phyloP scores from a whole-genome alignment of 1,140 invertebrate species.

The Trichogramma pretiosum region DNA sequence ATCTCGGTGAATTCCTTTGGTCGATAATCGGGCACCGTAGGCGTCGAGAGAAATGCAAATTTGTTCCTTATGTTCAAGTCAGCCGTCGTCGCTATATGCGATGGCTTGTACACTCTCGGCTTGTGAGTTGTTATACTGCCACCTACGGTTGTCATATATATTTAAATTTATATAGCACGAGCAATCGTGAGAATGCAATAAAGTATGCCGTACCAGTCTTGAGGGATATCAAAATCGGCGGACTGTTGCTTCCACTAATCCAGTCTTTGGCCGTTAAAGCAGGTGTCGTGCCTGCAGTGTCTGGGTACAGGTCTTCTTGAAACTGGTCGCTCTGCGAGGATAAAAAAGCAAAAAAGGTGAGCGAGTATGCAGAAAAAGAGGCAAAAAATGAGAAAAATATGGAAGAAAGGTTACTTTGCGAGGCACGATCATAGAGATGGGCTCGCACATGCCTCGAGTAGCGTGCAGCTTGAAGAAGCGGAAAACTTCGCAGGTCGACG shows the following conservation, averaged over 20 bases:
- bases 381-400: conserved; percentile 4
- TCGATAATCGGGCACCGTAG: conserved; percentile 76
- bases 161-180: too few relatives aligned
- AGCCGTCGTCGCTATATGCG: conserved; percentile 40
- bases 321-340: conserved; percentile 58
- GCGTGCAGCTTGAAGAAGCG: conserved; percentile 90
- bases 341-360: conserved; percentile 9
- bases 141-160: too few relatives aligned
- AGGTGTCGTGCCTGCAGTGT: conserved; percentile 75
- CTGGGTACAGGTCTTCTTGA: conserved; percentile 87
- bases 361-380: too few relatives aligned
- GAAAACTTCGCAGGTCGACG: conserved; percentile 73
- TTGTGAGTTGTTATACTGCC: conserved; percentile 63
- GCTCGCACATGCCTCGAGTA: conserved; percentile 76
- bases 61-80: conserved; percentile 74
- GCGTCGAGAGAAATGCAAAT: conserved; percentile 72
- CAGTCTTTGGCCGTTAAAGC: conserved; percentile 81
- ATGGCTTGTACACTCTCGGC: conserved; percentile 53
- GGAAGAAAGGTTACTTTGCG: conserved; percentile 56
- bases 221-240: conserved; percentile 75
- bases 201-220: conserved; percentile 67
- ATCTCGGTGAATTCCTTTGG: conserved; percentile 49
- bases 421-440: conserved; percentile 90
- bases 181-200: too few relatives aligned
- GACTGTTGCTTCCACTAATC: conserved; percentile 73